Evolutionary conservation across 2,888 invertebrate species (phyloP).

Genomic region (Uloborus plumipes): DNA sequence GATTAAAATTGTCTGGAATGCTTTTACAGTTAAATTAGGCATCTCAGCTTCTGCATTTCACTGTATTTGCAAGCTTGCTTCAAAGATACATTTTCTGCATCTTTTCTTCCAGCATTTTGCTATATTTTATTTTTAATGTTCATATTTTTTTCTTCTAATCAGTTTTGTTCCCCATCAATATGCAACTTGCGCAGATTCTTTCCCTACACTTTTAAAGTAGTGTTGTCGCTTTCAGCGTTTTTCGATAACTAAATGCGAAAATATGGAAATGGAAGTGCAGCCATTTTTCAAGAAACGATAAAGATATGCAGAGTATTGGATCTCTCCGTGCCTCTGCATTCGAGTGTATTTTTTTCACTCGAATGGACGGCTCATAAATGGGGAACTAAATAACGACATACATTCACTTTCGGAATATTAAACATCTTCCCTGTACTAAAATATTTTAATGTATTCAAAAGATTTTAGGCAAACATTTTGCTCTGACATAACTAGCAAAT

Average conservation of each 20-base stretch:
- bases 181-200: constrained; percentile 1
- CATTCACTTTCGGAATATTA: constrained; percentile 35
- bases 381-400: constrained; percentile 19
- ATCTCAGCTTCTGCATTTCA: too few species aligned
- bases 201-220: constrained; percentile 15
- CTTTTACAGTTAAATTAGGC: too few species aligned
- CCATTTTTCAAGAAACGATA: constrained; percentile 39
- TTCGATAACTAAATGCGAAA: constrained; percentile 53
- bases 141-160: too few species aligned
- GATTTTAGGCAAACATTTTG: too few species aligned
- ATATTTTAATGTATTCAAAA: too few species aligned
- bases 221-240: constrained; percentile 54
- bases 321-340: constrained; percentile 34
- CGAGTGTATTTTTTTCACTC: constrained; percentile 36
- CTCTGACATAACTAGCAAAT: too few species aligned
- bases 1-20: too few species aligned
- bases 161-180: too few species aligned
- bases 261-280: constrained; percentile 55
- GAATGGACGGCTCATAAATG: constrained; percentile 32
- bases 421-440: constrained; percentile 35
- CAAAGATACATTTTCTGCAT: too few species aligned
- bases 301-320: constrained; percentile 44
- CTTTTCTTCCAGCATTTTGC: too few species aligned
- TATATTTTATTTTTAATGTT: too few species aligned
- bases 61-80: too few species aligned